These are phyloP conservation scores for Hemiscyllium ocellatum DNA, from an alignment of 2,113 vertebrate species.

Conservation along the genomic window DNA sequence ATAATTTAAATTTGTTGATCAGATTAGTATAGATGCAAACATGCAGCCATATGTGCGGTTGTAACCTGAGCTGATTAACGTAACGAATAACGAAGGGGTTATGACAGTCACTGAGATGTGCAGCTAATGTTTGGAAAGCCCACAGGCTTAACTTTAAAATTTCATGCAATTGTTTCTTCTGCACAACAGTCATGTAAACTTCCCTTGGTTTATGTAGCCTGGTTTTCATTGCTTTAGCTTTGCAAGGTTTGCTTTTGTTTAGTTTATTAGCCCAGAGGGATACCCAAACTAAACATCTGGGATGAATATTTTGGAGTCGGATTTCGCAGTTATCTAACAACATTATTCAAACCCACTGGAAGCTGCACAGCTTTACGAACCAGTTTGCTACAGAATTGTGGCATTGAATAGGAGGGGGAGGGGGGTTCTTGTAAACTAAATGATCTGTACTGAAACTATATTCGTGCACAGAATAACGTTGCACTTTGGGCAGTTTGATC, in stretches of 20 bases:
- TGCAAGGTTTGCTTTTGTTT: slow-evolving; percentile 97
- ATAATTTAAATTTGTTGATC: neutral
- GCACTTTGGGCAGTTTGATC: neutral
- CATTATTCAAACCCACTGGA: slow-evolving; percentile 68
- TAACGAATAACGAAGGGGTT: slow-evolving; percentile 27
- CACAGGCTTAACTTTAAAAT: slow-evolving; percentile 87
- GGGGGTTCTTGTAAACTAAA: slow-evolving; percentile 8
- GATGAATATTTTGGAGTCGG: slow-evolving; percentile 75
- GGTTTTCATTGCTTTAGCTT: slow-evolving; percentile 96
- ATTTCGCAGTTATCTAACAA: slow-evolving; percentile 81
- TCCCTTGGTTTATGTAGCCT: slow-evolving; percentile 91
- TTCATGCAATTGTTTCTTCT: slow-evolving; percentile 65
- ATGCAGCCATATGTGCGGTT: neutral
- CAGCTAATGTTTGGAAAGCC: slow-evolving; percentile 32
- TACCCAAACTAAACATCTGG: slow-evolving; percentile 91
- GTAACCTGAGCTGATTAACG: neutral
- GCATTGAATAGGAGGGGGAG: neutral
- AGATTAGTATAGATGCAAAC: neutral
- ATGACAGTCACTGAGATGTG: neutral
- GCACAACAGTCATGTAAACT: slow-evolving; percentile 84
- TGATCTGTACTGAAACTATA: too few species aligned
- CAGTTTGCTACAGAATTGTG: slow-evolving; percentile 59
- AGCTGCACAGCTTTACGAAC: slow-evolving; percentile 71
- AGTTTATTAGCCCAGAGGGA: slow-evolving; percentile 97
- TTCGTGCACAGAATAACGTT: neutral